Percentiles rank a stretch among this genome's conserved stretches.
phyloP scores from a whole-genome alignment of 1,140 invertebrate species.

The Zaprionus capensis region DNA sequence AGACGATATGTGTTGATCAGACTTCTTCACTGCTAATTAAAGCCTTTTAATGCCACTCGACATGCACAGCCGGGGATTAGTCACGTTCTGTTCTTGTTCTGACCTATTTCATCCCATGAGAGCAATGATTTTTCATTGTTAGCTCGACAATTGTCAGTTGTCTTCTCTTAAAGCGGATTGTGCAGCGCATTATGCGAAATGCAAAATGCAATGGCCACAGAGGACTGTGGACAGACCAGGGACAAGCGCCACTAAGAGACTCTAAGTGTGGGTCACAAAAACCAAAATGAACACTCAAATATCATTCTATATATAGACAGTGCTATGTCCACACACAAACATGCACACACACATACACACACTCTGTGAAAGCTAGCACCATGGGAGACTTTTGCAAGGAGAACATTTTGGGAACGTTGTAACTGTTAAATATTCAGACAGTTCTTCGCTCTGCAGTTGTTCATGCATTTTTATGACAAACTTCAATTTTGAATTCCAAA shows the following conservation, averaged over 20 bases:
- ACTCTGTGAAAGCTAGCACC: background rate
- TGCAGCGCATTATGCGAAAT: conserved; percentile 19
- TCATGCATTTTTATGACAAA: conserved; percentile 5
- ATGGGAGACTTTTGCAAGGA: background rate
- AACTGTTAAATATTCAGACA: background rate
- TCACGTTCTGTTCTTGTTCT: conserved; percentile 1
- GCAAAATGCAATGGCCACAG: conserved; percentile 29
- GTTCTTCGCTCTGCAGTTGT: background rate
- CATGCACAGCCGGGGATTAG: background rate
- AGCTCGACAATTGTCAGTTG: conserved; percentile 26
- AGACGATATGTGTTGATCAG: background rate
- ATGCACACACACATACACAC: background rate
- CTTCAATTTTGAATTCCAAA: conserved; percentile 3
- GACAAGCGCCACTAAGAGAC: conserved; percentile 4
- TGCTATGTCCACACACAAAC: background rate
- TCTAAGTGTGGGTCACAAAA: background rate
- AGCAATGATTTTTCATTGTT: conserved; percentile 38
- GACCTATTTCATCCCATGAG: conserved; percentile 9
- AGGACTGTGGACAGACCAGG: conserved; percentile 16
- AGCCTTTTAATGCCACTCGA: background rate
- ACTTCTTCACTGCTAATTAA: background rate
- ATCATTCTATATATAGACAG: conserved; percentile 5
- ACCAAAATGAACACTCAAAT: conserved; percentile 21
- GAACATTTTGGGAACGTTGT: background rate
- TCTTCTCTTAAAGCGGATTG: conserved; percentile 22